Evolutionary conservation across 2,888 invertebrate species (phyloP), one percentile per base, ranked within the genome.

Genomic region (Ectemnius cavifrons): DNA sequence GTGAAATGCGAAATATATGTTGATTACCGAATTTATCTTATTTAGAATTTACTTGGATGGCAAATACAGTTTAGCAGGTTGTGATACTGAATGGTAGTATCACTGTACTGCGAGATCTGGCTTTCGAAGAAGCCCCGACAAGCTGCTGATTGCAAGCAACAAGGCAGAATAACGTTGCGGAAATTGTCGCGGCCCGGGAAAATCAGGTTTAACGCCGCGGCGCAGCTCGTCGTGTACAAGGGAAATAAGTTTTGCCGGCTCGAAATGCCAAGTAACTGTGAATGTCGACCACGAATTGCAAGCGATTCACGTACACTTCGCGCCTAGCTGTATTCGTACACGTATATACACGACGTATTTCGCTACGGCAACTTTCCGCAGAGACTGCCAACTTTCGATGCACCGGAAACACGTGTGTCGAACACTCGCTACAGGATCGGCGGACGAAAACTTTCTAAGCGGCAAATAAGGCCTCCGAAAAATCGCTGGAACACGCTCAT

Each of bases 141-240:
- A 18, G 18, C n/a, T 6, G 8, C 16, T 18, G 52, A 52, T 18
- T 52, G 16, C 52, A 18, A 18, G 16, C n/a, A 52, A n/a, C 18
- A 18, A n/a, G 52, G 52, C 52, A 52, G 52, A 16, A 52, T 16
- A n/a, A 20, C 46, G 62, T 62, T 16, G 46, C 46, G 46, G 47
- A 46, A 46, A 46, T 11, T 46, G n/a, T 20, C 37, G 37, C 37
- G 37, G 37, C 37, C 59, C 16, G 23, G 14, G 63, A 61, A 56
- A 70, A 60, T 61, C 69, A 56, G 65, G 69, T 73, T 72, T 65
- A 46, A 45, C 64, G 47, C 62, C 47, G 11, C 47, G 59, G 62
- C 69, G 16, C 4, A 59, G 18, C 28, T 37, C 37, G 28, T 16
- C 67, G 47, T 20, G 57, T 1, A 16, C 23, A 23, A 45, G 23